These are phyloP conservation scores for Catocala sponsa DNA, from an alignment of 2,888 invertebrate genomes.

Conservation along the genomic window DNA sequence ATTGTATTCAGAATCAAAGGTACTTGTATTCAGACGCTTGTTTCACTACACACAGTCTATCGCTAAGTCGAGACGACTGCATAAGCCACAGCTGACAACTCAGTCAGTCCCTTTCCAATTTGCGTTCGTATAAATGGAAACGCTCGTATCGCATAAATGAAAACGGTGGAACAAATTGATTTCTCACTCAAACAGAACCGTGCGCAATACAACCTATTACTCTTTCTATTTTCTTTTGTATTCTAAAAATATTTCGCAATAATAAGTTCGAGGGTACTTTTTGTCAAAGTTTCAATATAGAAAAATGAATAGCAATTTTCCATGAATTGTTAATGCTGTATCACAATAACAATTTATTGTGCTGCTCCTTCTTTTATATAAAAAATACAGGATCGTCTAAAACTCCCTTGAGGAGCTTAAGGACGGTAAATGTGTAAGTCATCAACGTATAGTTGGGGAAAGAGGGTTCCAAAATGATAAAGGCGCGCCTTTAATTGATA, in stretches of 20 bases:
- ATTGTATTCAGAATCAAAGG: conserved; percentile 50
- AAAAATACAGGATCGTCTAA: background rate
- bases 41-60: conserved; percentile 58
- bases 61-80: conserved; percentile 76
- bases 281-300: conserved; percentile 17
- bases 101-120: conserved; percentile 85
- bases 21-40: conserved; percentile 56
- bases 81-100: conserved; percentile 84
- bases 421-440: conserved; percentile 4
- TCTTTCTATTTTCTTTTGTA: conserved; percentile 53
- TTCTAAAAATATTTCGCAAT: conserved; percentile 51
- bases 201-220: conserved; percentile 64
- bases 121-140: conserved; percentile 84
- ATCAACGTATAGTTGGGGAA: conserved; percentile 1
- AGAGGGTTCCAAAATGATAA: conserved; percentile 2
- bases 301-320: conserved; percentile 11
- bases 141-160: conserved; percentile 84
- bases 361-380: background rate
- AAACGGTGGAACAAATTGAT: conserved; percentile 86
- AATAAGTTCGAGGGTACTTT: conserved; percentile 26
- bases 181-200: conserved; percentile 84
- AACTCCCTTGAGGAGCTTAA: conserved; percentile 7
- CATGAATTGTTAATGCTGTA: conserved; percentile 10
- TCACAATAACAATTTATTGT: conserved; percentile 6
- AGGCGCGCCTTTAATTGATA: conserved; percentile 2